These are phyloP conservation scores for Brachyhypopomus gauderio DNA, from an alignment of 2,113 vertebrate species.

Conservation along the genomic window DNA sequence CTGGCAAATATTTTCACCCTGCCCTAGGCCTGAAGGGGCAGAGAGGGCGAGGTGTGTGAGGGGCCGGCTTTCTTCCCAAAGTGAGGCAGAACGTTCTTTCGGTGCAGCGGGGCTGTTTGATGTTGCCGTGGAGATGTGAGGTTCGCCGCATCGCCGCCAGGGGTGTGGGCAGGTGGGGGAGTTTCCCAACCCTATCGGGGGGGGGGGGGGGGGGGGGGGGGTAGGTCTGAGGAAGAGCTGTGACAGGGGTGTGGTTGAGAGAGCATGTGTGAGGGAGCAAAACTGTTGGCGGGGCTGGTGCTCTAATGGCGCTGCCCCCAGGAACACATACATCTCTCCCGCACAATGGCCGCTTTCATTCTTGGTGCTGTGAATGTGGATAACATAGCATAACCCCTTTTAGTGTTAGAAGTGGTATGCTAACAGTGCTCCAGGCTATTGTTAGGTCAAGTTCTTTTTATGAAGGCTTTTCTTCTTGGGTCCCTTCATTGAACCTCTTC, in stretches of 20 bases:
- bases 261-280: constrained; percentile 51
- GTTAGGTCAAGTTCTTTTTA: constrained; percentile 15
- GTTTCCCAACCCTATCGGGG: constrained; percentile 66
- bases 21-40: background rate
- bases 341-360: constrained; percentile 58
- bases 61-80: constrained; percentile 42
- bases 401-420: constrained; percentile 58
- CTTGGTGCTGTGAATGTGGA: constrained; percentile 60
- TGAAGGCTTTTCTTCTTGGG: background rate
- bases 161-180: constrained; percentile 56
- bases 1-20: background rate
- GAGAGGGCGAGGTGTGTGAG: constrained; percentile 12
- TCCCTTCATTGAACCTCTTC: background rate
- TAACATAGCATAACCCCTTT: constrained; percentile 52
- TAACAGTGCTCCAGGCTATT: constrained; percentile 46
- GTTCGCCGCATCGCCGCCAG: constrained; percentile 54
- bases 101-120: constrained; percentile 49
- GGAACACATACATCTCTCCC: constrained; percentile 58
- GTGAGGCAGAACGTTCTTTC: constrained; percentile 60
- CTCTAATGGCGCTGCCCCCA: constrained; percentile 33
- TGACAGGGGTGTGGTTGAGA: constrained; percentile 30
- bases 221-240: background rate
- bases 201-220: constrained; percentile 1
- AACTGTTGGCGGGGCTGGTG: constrained; percentile 8
- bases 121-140: constrained; percentile 59